phyloP scores from a whole-genome alignment of 2,113 vertebrate species.

The Smithornis capensis region DNA sequence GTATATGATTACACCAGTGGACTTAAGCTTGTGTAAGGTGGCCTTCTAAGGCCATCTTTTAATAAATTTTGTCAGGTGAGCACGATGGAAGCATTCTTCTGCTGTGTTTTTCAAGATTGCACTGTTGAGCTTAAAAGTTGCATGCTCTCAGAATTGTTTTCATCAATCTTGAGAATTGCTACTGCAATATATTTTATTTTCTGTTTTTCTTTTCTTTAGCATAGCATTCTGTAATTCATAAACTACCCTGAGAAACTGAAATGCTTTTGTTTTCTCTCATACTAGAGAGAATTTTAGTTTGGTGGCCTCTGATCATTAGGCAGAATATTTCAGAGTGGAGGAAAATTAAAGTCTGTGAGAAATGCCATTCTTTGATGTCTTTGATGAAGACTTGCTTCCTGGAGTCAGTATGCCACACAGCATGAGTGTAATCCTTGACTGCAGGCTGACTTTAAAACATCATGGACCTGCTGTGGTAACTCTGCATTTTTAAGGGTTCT shows the following conservation, averaged over 20 bases:
- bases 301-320: background rate
- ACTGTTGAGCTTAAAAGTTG: background rate
- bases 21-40: background rate
- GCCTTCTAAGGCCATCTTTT: background rate
- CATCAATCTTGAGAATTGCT: background rate
- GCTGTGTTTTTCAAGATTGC: background rate
- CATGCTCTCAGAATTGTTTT: background rate
- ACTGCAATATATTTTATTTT: background rate
- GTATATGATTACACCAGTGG: background rate
- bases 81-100: background rate
- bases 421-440: constrained; percentile 1
- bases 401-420: background rate
- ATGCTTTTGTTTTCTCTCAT: background rate
- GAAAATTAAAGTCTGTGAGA: background rate
- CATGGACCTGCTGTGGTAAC: background rate
- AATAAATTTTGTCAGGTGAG: background rate
- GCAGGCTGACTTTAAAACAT: background rate
- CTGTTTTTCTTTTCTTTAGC: background rate
- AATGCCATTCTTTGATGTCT: constrained; percentile 14
- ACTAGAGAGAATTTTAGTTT: background rate
- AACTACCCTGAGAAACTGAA: background rate
- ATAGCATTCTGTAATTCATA: background rate
- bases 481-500: background rate
- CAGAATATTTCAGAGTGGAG: constrained; percentile 5
- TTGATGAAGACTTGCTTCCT: background rate